Percentiles rank a stretch among this genome's conserved stretches.
These are phyloP conservation scores for Cyanoliseus patagonus DNA, from an alignment of 2,113 vertebrate genomes.

Conservation along the genomic window DNA sequence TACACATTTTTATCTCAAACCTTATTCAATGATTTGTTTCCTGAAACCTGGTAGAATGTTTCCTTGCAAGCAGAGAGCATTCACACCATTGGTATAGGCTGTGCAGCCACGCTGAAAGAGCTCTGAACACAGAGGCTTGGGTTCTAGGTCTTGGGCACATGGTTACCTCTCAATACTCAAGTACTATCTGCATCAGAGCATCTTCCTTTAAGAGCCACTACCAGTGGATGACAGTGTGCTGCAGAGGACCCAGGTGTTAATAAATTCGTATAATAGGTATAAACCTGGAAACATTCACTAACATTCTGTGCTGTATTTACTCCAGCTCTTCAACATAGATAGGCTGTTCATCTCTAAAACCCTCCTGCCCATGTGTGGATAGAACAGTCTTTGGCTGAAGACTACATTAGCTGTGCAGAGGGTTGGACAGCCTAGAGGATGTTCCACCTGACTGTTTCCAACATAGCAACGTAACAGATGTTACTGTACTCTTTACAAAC, in stretches of 20 bases:
- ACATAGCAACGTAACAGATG: background rate
- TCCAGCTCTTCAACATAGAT: background rate
- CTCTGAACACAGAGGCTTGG: background rate
- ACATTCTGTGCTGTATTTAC: background rate
- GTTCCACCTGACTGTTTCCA: background rate
- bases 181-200: background rate
- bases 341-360: background rate
- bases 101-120: background rate
- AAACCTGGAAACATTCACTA: background rate
- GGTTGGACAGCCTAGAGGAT: background rate
- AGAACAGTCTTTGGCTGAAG: background rate
- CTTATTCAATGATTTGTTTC: background rate
- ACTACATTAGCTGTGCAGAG: background rate
- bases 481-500: background rate
- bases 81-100: background rate
- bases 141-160: accelerated
- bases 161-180: background rate
- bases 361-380: background rate
- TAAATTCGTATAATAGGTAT: background rate
- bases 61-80: background rate
- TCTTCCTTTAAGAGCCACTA: background rate
- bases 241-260: background rate
- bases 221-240: background rate
- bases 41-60: background rate
- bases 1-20: background rate